phyloP scores from a whole-genome alignment of 2,113 vertebrate genomes.

The Baryphthengus martii region DNA sequence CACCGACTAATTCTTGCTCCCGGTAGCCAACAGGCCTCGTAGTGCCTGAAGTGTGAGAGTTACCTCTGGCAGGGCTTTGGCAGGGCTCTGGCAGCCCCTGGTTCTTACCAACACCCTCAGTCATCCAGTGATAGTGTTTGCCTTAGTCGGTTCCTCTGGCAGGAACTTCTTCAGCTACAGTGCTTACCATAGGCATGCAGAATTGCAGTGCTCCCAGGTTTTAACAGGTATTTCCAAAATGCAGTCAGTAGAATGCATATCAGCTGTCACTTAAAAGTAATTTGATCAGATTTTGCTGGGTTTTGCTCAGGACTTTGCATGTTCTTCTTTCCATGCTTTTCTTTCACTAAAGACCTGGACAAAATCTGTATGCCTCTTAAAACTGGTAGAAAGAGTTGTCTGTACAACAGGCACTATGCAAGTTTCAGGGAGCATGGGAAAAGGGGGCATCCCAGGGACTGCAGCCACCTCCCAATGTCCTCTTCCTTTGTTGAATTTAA shows the following conservation, averaged over 20 bases:
- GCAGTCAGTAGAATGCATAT: fast-evolving
- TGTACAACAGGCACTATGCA: background rate
- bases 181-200: background rate
- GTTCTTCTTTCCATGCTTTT: background rate
- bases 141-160: background rate
- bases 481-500: background rate
- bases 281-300: background rate
- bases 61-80: no score
- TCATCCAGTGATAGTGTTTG: fast-evolving
- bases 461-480: background rate
- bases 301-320: background rate
- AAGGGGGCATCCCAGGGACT: background rate
- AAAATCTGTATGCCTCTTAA: background rate
- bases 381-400: background rate
- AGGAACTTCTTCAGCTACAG: background rate
- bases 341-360: background rate
- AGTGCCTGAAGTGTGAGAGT: background rate
- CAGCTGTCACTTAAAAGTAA: background rate
- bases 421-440: background rate
- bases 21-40: fast-evolving
- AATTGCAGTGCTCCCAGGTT: background rate
- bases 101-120: background rate
- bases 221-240: background rate
- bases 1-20: background rate
- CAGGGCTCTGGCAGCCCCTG: background rate